Evolutionary conservation across 2,797 vertebrate species (phyloP), one percentile per base, ranked within the genome.

Genomic region (Liasis olivaceus): DNA sequence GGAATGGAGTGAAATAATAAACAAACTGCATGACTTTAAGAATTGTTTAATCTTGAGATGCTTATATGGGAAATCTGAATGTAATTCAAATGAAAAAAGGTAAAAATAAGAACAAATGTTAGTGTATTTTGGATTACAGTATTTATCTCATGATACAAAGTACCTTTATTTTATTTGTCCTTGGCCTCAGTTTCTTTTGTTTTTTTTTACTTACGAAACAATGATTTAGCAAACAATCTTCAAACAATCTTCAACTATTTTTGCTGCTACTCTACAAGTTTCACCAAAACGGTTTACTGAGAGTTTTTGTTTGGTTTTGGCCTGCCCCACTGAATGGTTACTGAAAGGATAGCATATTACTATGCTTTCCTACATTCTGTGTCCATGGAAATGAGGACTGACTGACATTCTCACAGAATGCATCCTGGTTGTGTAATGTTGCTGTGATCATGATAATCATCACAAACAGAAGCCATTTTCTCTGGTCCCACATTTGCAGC

Each of bases 1-100:
- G 93, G 89, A 92, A 93, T 93, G 91, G 93, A 94, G 94, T 95
- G 92, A 96, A 96, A 94, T 85, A 91, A 81, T 66, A 91, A 94
- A 66, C 92, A 94, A 94, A 94, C 24, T n/a, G 77, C 58, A 92
- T 0, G 17, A 87, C 28, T 72, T 54, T 22, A 86, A 0, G 20
- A 59, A 42, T 92, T 72, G 87, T 58, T 56, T 94, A 72, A 93
- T 93, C 36, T 2, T 56, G 26, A 3, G 9, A 69, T 51, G 51
- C 3, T 26, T 85, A 26, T 3, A n/a, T 86, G 88, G 87, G 51
- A 87, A 81, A 92, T 81, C n/a, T 87, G 88, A 13, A 54, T 87
- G 63, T 56, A 24, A 85, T 86, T 90, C 69, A 64, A 90, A 26
- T 12, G 42, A n/a, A 36, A 69, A 87, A 2, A 20, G 15, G 2